Percentiles rank a stretch among this genome's conserved stretches.
Conservation (phyloP, 2,113 vertebrate species). For the Festucalex cinctus region DNA sequence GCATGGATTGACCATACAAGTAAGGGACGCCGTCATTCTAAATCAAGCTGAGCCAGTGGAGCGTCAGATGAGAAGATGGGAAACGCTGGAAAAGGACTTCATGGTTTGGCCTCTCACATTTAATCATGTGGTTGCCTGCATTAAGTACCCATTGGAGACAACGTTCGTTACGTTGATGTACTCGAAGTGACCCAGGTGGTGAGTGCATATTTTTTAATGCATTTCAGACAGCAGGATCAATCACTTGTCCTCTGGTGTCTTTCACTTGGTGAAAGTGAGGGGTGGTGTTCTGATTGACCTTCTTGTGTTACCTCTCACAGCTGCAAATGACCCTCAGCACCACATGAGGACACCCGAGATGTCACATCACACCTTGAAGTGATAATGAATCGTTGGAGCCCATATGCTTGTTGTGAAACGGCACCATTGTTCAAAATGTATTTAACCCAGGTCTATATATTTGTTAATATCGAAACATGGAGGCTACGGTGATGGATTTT, state of each 20-base stretch:
- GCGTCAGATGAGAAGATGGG: conserved; percentile 32
- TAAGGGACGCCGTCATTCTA: conserved; percentile 50
- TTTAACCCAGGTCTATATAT: not conserved
- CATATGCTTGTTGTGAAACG: conserved; percentile 1
- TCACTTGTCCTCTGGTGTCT: conserved; percentile 31
- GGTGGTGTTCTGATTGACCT: conserved; percentile 13
- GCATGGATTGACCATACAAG: conserved; percentile 37
- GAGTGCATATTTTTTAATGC: conserved; percentile 29
- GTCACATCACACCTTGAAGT: conserved; percentile 11
- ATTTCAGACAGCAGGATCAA: conserved; percentile 10
- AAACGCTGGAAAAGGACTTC: conserved; percentile 41
- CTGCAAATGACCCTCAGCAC: conserved; percentile 16
- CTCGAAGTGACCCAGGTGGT: conserved; percentile 32
- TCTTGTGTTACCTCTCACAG: conserved; percentile 18
- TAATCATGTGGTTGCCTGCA: conserved; percentile 32
- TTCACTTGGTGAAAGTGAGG: conserved; percentile 12
- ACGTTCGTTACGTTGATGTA: conserved; percentile 32
- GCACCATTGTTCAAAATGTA: not conserved
- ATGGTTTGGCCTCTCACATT: conserved; percentile 52
- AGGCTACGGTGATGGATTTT: too few species aligned
- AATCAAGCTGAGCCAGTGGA: conserved; percentile 43
- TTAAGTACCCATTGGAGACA: conserved; percentile 39
- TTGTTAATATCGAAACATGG: too few species aligned
- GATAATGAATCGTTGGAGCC: conserved; percentile 16
- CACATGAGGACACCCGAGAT: conserved; percentile 26